These are phyloP conservation scores for Rhopalosiphum padi DNA, from an alignment of 1,140 invertebrate genomes.

Conservation along the genomic window DNA sequence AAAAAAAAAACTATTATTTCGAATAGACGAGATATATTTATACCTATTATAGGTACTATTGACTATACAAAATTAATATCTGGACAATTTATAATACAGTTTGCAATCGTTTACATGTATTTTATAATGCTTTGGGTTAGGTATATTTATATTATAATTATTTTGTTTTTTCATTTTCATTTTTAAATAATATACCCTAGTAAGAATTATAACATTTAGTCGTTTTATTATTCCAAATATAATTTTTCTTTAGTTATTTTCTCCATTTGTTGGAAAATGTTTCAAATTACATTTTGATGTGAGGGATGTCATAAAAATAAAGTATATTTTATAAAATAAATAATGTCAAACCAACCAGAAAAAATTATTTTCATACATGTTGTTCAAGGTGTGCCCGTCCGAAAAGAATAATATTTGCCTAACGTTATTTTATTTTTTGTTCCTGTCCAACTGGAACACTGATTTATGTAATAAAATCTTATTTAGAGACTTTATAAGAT, in stretches of 20 bases:
- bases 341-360: background rate
- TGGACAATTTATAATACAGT: no score
- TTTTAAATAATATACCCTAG: background rate
- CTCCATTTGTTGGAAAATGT: background rate
- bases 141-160: background rate
- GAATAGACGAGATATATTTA: no score
- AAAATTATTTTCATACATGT: background rate
- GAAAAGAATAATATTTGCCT: background rate
- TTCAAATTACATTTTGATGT: background rate
- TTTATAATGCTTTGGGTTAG: no score
- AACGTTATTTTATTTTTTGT: background rate
- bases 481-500: background rate
- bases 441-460: background rate
- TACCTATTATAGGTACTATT: no score
- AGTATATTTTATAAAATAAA: conserved; percentile 22
- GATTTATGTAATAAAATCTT: background rate
- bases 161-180: background rate
- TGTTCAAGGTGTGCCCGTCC: background rate
- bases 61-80: no score
- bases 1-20: no score
- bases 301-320: background rate
- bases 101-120: no score
- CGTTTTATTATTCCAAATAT: background rate
- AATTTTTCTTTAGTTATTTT: background rate
- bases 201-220: background rate